Evolutionary conservation across 2,113 vertebrate genomes (phyloP).

Genomic region (Esox niger): DNA sequence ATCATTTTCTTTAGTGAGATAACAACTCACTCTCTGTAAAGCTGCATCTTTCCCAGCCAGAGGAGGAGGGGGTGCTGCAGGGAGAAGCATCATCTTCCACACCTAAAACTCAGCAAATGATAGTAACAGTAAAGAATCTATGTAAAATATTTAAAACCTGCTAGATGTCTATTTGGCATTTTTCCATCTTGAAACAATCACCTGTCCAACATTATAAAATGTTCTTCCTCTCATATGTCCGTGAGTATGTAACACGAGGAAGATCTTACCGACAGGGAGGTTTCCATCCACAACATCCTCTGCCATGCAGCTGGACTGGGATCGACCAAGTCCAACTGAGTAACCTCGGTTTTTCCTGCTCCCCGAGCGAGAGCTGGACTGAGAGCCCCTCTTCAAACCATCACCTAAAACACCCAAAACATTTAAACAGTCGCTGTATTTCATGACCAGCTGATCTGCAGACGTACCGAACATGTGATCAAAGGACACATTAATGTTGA

Average conservation of each 20-base stretch:
- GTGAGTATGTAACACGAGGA: background rate
- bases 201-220: background rate
- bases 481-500: background rate
- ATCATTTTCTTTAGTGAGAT: background rate
- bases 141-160: background rate
- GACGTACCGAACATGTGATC: background rate
- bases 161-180: background rate
- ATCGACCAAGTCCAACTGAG: slow-evolving; percentile 69
- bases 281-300: slow-evolving; percentile 64
- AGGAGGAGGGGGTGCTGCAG: slow-evolving; percentile 63
- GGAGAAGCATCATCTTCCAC: slow-evolving; percentile 68
- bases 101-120: slow-evolving; percentile 48
- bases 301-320: slow-evolving; percentile 72
- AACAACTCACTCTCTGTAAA: slow-evolving; percentile 72
- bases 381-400: slow-evolving; percentile 66
- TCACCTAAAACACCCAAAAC: slow-evolving; percentile 52
- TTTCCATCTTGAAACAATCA: too few species aligned
- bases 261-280: slow-evolving; percentile 68
- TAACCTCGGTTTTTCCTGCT: slow-evolving; percentile 70
- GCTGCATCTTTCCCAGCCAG: slow-evolving; percentile 65
- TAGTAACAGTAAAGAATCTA: too few species aligned
- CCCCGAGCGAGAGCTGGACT: slow-evolving; percentile 67
- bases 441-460: background rate
- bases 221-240: background rate
- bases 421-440: background rate